These are phyloP conservation scores for Micromesistius poutassou DNA, from an alignment of 2,797 vertebrate species.

Conservation along the genomic window DNA sequence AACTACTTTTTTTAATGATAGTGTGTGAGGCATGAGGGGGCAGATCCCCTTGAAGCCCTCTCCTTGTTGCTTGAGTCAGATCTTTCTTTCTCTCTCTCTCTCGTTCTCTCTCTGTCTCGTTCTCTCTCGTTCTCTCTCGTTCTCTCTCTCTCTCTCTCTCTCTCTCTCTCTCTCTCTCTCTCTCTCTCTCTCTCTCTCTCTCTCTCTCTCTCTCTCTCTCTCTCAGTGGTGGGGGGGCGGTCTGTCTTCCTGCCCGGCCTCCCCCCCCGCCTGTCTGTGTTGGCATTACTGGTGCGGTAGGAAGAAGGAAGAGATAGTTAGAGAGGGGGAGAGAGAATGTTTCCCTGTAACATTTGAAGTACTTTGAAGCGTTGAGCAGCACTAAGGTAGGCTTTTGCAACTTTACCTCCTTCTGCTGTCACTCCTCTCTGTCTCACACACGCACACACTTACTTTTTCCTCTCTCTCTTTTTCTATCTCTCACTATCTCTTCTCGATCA, in stretches of 20 bases:
- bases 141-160: too few relatives aligned
- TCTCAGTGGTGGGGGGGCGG: too few relatives aligned
- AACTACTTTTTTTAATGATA: constrained; percentile 3
- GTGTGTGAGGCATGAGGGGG: not conserved
- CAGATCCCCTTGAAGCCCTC: not conserved
- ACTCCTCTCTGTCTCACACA: not conserved
- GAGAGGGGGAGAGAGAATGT: not conserved
- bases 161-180: not conserved
- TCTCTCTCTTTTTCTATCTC: constrained; percentile 7
- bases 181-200: not conserved
- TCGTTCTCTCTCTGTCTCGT: too few relatives aligned
- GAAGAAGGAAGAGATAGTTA: not conserved
- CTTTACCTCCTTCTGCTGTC: not conserved
- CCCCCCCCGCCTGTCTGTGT: not conserved
- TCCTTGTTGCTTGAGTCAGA: not conserved
- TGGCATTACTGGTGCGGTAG: not conserved
- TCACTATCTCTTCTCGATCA: not conserved
- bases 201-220: not conserved
- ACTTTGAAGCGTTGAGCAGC: not conserved
- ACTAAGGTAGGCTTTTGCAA: not conserved
- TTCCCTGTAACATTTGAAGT: not conserved
- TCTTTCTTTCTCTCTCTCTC: too few relatives aligned
- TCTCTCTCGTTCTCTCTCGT: too few relatives aligned
- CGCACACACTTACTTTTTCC: not conserved
- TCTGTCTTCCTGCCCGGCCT: not conserved